Evolutionary conservation across 2,797 vertebrate species (phyloP), one percentile per base, ranked within the genome.

Genomic region (Eurystomus glaucurus): DNA sequence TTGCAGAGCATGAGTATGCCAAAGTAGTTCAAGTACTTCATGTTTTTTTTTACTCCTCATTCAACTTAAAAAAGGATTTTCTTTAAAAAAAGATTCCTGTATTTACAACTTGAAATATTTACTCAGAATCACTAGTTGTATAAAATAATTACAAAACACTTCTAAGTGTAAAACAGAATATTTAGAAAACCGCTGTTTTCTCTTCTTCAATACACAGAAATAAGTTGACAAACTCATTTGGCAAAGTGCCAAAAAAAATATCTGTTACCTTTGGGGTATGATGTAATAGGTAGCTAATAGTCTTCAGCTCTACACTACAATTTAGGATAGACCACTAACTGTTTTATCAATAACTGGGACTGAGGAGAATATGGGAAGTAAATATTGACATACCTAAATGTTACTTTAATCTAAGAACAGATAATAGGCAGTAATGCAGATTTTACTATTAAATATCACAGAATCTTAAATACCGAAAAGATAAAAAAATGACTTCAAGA

Each of bases 1-100:
- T 2, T 19, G 14, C 13, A 88, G 65, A 88, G 61, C 6, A 11
- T 29, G 3, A 66, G 25, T 50, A 88, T 0, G 0, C 11, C 26
- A 4, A 84, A 74, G 12, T 11, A 77, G 18, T 72, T 86, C 19
- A 68, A 61, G 17, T 10, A 41, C 14, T 75, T 29, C 14, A 66
- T 10, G 9, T 28, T 15, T 35, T 23, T 15, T 35, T 3, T 7
- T 11, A 2, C 9, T 4, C 16, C 0, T 46, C 15, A 39, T 21
- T 18, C 18, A 72, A 57, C 6, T n/a, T 31, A 6, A 28, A 70
- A 60, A 75, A 61, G 5, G 2, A 52, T 13, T 58, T 71, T 62
- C 12, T 64, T 65, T 21, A 4, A 0, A 39, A 43, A 66, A 87
- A 70, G 39, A 17, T 2, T 20, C 5, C 15, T 52, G 11, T 25